These are phyloP conservation scores for Diorhabda elongata DNA, from an alignment of 1,140 invertebrate genomes.

Conservation along the genomic window DNA sequence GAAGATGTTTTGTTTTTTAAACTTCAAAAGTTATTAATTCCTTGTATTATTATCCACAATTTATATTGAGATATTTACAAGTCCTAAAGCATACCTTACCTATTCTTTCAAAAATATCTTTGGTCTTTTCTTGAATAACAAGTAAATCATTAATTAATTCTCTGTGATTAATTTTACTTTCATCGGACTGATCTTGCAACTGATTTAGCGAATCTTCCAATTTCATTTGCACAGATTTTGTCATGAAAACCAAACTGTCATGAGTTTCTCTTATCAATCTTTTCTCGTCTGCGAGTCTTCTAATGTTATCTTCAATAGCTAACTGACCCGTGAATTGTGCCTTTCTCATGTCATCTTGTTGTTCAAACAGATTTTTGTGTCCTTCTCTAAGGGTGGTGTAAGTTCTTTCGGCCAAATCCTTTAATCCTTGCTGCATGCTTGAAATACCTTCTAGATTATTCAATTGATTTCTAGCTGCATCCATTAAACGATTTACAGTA, in stretches of 20 bases:
- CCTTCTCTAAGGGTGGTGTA: slow-evolving; percentile 51
- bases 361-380: slow-evolving; percentile 52
- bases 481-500: slow-evolving; percentile 63
- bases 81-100: slow-evolving; percentile 36
- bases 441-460: slow-evolving; percentile 43
- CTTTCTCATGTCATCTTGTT: slow-evolving; percentile 53
- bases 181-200: slow-evolving; percentile 49
- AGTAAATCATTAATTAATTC: slow-evolving; percentile 56
- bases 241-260: slow-evolving; percentile 53
- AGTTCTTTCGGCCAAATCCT: slow-evolving; percentile 52
- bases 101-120: slow-evolving; percentile 55
- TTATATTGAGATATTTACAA: too few species aligned
- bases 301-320: slow-evolving; percentile 55
- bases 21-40: too few species aligned
- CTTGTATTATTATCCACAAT: too few species aligned
- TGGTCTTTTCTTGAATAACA: slow-evolving; percentile 53
- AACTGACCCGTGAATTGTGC: slow-evolving; percentile 52
- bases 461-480: slow-evolving; percentile 49
- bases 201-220: slow-evolving; percentile 54
- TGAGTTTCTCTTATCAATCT: slow-evolving; percentile 58
- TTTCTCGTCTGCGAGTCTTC: slow-evolving; percentile 57
- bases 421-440: slow-evolving; percentile 55
- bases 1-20: too few species aligned
- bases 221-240: slow-evolving; percentile 54
- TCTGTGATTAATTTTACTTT: slow-evolving; percentile 52